Base-by-base conservation (phyloP, 2,888 invertebrate species). In the Achlya flavicornis region DNA sequence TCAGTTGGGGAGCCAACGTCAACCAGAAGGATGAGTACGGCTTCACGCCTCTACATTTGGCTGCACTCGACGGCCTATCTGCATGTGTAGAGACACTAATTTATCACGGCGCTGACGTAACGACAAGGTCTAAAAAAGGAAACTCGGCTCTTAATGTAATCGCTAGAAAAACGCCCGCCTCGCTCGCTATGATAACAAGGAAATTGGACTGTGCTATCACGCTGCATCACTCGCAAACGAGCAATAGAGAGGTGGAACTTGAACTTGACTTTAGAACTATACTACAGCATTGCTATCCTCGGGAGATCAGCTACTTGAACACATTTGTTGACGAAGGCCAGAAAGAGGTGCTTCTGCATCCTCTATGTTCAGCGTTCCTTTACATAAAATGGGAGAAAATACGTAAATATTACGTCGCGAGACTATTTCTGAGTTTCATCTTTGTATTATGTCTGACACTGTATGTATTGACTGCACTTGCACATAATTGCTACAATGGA, bases 301-400 rank as follows among this genome's bases (percentile, higher is more conserved):
- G 97, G 5, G 98, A 98, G 88, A 97, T 97, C 64, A 97, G 97
- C 76, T 97, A 97, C 81, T 91, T 98, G 67, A 97, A 97, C 74
- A 97, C 97, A 0, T 97, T 98, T 72, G 97, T 98, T 0, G 97
- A 97, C 74, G 97, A 97, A 86, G 97, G 98, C 0, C 98, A 98
- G 82, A 98, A 98, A 80, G 97, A 97, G 84, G 96, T 98, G 53
- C 88, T 98, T 3, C 94, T 97, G 63, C 98, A 98, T 91, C 98
- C 98, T 0, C 89, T 98, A 5, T 98, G 98, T 84, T 97, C 98
- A 10, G 97, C 98, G 0, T 98, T 98, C 82, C 92, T 98, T 0
- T 96, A 97, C 81, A 95, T 98, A 62, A 98, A 98, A 84, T 98
- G 98, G 98, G 97, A 97, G 78, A 97, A 98, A 86, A 97, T 98